Evolutionary conservation across 2,888 invertebrate species (phyloP).

Genomic region (Trissonchulus sp.): DNA sequence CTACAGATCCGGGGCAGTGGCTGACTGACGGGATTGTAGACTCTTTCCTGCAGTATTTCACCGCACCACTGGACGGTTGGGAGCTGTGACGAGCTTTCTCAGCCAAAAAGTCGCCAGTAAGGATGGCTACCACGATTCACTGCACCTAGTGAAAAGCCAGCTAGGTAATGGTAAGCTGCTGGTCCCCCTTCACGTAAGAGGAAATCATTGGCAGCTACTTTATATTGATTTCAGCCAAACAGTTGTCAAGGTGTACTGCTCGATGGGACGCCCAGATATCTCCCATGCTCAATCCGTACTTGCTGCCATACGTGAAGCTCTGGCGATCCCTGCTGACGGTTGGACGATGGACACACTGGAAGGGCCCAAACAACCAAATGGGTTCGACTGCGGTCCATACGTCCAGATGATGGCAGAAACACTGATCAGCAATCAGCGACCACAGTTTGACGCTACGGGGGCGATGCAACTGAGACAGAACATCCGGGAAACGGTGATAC

Average conservation of each 20-base stretch:
- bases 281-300: background rate
- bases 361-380: background rate
- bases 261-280: background rate
- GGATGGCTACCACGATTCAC: background rate
- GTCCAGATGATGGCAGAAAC: background rate
- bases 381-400: background rate
- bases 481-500: background rate
- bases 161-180: background rate
- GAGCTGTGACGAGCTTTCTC: background rate
- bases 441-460: background rate
- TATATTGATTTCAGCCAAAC: background rate
- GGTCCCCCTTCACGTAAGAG: background rate
- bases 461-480: background rate
- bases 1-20: background rate
- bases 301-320: background rate
- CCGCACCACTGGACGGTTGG: background rate
- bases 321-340: background rate
- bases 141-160: background rate
- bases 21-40: background rate
- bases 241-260: background rate
- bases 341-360: background rate
- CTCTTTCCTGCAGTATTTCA: background rate
- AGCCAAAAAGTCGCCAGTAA: background rate
- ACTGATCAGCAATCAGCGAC: background rate
- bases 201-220: background rate